These are phyloP conservation scores for Leptopilina clavipes DNA, from an alignment of 1,140 invertebrate species.

Conservation along the genomic window DNA sequence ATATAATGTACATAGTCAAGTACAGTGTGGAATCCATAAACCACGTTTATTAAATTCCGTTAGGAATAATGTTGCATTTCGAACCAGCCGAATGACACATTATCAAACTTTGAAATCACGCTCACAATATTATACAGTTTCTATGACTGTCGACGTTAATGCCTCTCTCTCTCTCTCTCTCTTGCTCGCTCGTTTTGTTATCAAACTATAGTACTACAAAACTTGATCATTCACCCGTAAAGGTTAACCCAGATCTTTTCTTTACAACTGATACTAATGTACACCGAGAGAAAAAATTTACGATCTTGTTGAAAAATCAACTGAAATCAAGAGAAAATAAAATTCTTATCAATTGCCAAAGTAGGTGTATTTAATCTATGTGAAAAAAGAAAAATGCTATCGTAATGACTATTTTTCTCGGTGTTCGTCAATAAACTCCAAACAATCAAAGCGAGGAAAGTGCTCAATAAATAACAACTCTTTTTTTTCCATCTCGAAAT, in stretches of 20 bases:
- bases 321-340: not conserved
- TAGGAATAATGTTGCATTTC: conserved; percentile 31
- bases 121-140: conserved; percentile 17
- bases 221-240: conserved; percentile 26
- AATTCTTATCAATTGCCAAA: not conserved
- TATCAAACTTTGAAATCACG: conserved; percentile 26
- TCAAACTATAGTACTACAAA: not conserved
- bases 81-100: conserved; percentile 32
- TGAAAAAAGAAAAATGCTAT: not conserved
- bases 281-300: conserved; percentile 25
- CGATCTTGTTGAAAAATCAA: not conserved
- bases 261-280: conserved; percentile 20
- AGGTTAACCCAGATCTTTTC: conserved; percentile 25
- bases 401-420: not conserved
- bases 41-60: conserved; percentile 21
- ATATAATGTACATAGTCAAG: not conserved
- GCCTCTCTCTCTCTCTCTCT: no score
- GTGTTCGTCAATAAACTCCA: not conserved
- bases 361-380: no score
- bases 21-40: not conserved
- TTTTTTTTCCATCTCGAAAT: no score
- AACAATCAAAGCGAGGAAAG: no score
- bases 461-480: no score
- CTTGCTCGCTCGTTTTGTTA: not conserved
- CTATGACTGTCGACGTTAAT: conserved; percentile 32